Percentiles rank a stretch among this genome's conserved stretches.
phyloP scores from a whole-genome alignment of 23 tunicate genomes.

The Ciona savignyi region DNA sequence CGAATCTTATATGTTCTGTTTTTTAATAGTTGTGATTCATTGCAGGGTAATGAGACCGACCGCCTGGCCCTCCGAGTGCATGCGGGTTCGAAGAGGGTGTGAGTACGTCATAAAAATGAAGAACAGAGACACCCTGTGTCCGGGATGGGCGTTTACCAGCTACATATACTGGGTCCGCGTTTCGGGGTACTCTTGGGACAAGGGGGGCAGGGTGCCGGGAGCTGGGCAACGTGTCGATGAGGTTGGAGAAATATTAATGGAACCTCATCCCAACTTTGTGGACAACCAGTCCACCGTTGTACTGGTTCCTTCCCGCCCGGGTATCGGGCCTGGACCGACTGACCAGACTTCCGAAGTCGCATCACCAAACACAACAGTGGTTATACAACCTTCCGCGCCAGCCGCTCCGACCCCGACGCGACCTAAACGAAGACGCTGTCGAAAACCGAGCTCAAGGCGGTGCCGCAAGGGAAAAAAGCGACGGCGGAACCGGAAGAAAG shows the following conservation, averaged over 20 bases:
- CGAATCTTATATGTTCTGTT: too few relatives aligned
- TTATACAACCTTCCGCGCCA: neutral
- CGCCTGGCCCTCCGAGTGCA: neutral
- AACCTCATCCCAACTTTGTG: neutral
- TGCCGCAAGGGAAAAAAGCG: neutral
- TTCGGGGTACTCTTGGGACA: neutral
- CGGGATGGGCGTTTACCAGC: neutral
- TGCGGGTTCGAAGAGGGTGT: neutral
- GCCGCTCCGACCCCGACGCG: neutral
- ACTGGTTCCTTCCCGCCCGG: neutral
- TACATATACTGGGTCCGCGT: neutral
- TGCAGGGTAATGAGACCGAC: neutral
- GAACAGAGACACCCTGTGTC: neutral
- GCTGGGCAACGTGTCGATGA: neutral
- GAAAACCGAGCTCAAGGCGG: neutral
- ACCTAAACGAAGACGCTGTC: neutral
- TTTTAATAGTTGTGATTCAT: too few relatives aligned
- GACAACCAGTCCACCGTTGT: neutral
- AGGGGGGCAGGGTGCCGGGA: neutral
- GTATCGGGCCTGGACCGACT: neutral
- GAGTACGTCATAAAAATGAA: neutral
- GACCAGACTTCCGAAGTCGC: neutral
- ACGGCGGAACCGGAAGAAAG: neutral
- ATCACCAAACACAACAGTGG: neutral
- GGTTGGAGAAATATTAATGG: too few relatives aligned